Conservation (phyloP, 2,113 vertebrate genomes). For the Colossoma macropomum region DNA sequence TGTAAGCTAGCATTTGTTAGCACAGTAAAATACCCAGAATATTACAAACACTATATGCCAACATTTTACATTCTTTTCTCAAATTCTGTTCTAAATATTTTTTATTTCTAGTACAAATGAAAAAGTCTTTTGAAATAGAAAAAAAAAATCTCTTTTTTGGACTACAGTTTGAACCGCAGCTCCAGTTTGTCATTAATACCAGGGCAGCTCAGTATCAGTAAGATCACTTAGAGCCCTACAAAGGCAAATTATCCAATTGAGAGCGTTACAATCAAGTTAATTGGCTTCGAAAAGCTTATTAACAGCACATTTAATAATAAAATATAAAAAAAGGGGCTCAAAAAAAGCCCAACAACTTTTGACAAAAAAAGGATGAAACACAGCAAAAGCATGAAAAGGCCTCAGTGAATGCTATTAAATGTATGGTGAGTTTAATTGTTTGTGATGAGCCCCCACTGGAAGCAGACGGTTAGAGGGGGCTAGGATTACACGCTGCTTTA, state of each 20-base stretch:
- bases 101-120: background rate
- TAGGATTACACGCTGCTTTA: slow-evolving; percentile 67
- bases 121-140: background rate
- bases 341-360: slow-evolving; percentile 44
- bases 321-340: slow-evolving; percentile 58
- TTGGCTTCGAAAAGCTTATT: slow-evolving; percentile 69
- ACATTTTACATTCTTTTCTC: background rate
- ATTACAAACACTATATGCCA: background rate
- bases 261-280: slow-evolving; percentile 69
- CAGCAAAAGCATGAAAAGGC: slow-evolving; percentile 46
- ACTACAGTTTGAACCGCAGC: slow-evolving; percentile 24
- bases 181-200: slow-evolving; percentile 48
- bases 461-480: slow-evolving; percentile 48
- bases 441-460: slow-evolving; percentile 60
- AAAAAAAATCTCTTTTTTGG: slow-evolving; percentile 41
- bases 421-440: slow-evolving; percentile 66
- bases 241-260: slow-evolving; percentile 60
- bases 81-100: no score
- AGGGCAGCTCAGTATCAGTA: slow-evolving; percentile 53
- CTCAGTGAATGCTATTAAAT: slow-evolving; percentile 60
- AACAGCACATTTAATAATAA: slow-evolving; percentile 45
- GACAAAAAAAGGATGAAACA: slow-evolving; percentile 36
- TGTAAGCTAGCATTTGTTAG: background rate
- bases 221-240: slow-evolving; percentile 55
- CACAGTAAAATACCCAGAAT: background rate